Conservation (phyloP, 1,140 invertebrate species). For the Camponotus pennsylvanicus region DNA sequence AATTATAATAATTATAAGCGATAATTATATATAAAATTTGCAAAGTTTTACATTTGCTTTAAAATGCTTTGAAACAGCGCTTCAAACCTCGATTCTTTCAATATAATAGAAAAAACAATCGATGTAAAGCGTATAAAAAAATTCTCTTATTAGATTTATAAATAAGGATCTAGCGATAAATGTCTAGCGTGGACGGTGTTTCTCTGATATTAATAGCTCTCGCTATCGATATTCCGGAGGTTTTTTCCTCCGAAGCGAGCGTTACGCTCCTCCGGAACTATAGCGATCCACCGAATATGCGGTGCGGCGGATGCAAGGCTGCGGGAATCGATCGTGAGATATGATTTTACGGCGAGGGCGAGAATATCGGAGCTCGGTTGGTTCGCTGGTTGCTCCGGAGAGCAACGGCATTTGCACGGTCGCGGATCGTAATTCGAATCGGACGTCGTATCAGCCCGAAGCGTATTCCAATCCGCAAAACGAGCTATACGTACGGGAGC, state of each 20-base stretch:
- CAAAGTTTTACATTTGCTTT: neutral
- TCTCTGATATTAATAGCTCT: conserved; percentile 54
- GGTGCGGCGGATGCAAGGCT: conserved; percentile 38
- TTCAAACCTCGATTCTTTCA: neutral
- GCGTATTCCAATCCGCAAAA: conserved; percentile 62
- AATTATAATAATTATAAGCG: too few relatives aligned
- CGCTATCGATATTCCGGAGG: conserved; percentile 30
- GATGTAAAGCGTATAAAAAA: conserved; percentile 14
- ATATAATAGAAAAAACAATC: conserved; percentile 25
- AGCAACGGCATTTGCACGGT: conserved; percentile 23
- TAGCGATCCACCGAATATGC: conserved; percentile 49
- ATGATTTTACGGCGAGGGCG: conserved; percentile 52
- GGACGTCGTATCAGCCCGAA: conserved; percentile 55
- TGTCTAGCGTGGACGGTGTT: conserved; percentile 40
- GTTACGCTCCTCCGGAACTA: conserved; percentile 17
- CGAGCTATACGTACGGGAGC: conserved; percentile 28
- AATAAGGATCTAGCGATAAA: conserved; percentile 46
- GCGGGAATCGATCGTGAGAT: conserved; percentile 57
- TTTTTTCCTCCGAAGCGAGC: conserved; percentile 13
- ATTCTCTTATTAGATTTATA: conserved; percentile 44
- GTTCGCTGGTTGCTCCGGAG: neutral
- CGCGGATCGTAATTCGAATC: conserved; percentile 63
- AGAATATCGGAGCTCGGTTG: neutral
- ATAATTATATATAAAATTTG: neutral
- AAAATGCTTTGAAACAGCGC: neutral